Base-by-base conservation (phyloP, 2,113 vertebrate species). In the Centropus bengalensis region DNA sequence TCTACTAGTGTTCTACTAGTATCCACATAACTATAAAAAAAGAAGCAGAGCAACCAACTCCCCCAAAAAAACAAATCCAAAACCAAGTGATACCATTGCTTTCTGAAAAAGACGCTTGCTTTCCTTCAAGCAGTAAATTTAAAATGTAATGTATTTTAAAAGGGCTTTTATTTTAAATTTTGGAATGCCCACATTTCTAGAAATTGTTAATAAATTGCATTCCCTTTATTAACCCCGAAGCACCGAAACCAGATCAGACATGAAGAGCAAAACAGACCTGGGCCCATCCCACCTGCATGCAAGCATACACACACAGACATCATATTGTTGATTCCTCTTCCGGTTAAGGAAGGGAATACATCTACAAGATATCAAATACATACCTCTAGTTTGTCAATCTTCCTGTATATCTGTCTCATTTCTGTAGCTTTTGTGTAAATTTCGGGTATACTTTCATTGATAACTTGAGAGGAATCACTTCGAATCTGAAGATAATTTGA, bases 361-460 rank as follows among this genome's bases (percentile, higher is more conserved):
- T 6, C 6, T 6, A 38, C 13, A 78, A 74, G 21, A 27, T 12
- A 80, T 2, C 44, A 84, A 83, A 76, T 55, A 75, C 97, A 73
- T 97, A 99, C 99, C 98, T 99, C 99, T 36, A 99, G 97, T 55
- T 98, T 98, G 97, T 99, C 99, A 88, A 99, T 99, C 96, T 97
- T 98, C 96, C 98, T 95, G 95, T 99, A 99, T 73, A 99, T 98
- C 33, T 98, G 98, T 93, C 98, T 98, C 99, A 99, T 99, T 97
- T 99, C 99, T 36, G 98, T 96, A 19, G 99, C 99, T 96, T 98
- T 99, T 49, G 98, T 97, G 90, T 99, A 96, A 93, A 99, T 99
- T 88, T 99, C 98, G 96, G 99, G 99, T 97, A 99, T 97, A 71
- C 98, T 99, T 96, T 99, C 98, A 91, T 98, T 98, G 51, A 99